Conservation (phyloP, 2,113 vertebrate species). For the Melanerpes aurifrons region DNA sequence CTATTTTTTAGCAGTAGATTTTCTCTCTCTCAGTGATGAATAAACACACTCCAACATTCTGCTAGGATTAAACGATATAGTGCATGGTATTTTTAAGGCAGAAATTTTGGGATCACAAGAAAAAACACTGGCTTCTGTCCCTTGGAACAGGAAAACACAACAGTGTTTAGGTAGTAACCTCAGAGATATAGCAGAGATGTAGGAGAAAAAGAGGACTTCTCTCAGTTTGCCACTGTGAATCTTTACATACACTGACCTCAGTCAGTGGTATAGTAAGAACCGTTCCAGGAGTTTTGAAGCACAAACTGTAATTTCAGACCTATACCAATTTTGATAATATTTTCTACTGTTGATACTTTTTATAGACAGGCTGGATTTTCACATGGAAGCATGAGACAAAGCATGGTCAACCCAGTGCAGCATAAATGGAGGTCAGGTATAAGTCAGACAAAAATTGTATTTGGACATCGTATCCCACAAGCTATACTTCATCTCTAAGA, state of each 20-base stretch:
- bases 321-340: fast-evolving
- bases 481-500: background rate
- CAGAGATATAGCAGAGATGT: background rate
- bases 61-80: background rate
- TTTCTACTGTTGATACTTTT: background rate
- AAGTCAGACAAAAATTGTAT: background rate
- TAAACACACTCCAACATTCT: background rate
- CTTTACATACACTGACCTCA: background rate
- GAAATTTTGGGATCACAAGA: background rate
- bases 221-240: background rate
- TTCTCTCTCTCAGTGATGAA: background rate
- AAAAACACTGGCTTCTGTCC: background rate
- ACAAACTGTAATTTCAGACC: background rate
- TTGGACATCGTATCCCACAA: background rate
- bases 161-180: background rate
- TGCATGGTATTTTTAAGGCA: background rate
- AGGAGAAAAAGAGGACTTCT: background rate
- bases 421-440: background rate
- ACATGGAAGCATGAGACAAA: background rate
- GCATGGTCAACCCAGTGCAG: background rate
- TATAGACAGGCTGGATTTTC: background rate
- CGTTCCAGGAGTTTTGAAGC: background rate
- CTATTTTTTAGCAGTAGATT: background rate
- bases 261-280: background rate
- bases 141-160: background rate